Evolutionary conservation across 2,888 invertebrate species (phyloP), one percentile per base, ranked within the genome.

Genomic region (Silvanus unidentatus): DNA sequence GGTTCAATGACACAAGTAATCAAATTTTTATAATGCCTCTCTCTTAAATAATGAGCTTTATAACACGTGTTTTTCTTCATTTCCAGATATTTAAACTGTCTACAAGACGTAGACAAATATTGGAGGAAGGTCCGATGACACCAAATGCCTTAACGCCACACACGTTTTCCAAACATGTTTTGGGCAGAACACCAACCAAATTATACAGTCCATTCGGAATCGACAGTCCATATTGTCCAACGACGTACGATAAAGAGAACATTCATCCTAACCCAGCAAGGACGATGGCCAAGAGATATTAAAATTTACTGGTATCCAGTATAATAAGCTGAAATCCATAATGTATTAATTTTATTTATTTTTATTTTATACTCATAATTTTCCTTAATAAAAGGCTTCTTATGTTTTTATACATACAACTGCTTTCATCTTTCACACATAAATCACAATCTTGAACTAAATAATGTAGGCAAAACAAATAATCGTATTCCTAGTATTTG

Each of bases 181-280:
- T 81, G 27, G 81, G 80, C 3, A 70, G 81, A 32, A 86, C 86
- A 15, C 86, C 86, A 0, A 81, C 85, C 0, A 84, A 84, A 66
- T 60, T 86, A 44, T 86, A 86, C 66, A 86, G 86, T 56, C 86
- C 86, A 0, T 87, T 87, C 60, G 80, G 83, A 4, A 85, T 87
- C 30, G 86, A 86, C 58, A 83, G 84, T 1, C 86, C 86, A 1
- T 61, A 61, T 47, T 43, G 47, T n/a, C 32, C 54, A n/a, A 61
- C 62, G 1, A 62, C 60, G 6, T 54, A 55, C 30, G 55, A 58
- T 41, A 61, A 59, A 40, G 62, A 63, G 51, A 62, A 60, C 43
- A 11, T 57, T 22, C 58, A 13, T 2, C 15, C 37, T n/a, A n/a
- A n/a, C 16, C n/a, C 5, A 9, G 4, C 9, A 15, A 15, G 15